A percentile compares a stretch with the other conserved stretches of the same genome.
Evolutionary conservation across 2,888 invertebrate genomes (phyloP).

Genomic region (Zelleria hepariella): DNA sequence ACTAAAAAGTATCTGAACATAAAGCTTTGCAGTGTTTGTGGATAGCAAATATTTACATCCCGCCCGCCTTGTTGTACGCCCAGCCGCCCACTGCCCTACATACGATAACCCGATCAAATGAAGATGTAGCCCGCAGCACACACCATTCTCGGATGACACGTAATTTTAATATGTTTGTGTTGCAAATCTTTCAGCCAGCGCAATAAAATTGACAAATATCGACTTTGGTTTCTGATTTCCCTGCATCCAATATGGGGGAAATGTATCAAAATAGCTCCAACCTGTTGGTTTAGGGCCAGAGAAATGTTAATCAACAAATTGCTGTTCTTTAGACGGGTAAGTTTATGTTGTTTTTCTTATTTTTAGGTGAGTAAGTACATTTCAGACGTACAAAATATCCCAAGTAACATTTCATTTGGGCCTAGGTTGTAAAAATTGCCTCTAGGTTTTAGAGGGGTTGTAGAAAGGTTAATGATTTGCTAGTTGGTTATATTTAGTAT

Average conservation of each 20-base stretch:
- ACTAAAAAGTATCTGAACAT: background rate
- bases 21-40: background rate
- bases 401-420: too few relatives aligned
- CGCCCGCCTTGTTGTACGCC: constrained; percentile 1
- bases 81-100: background rate
- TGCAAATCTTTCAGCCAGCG: constrained; percentile 26
- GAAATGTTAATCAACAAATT: constrained; percentile 26
- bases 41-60: constrained; percentile 18
- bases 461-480: too few relatives aligned
- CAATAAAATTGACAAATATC: constrained; percentile 32
- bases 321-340: constrained; percentile 22
- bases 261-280: background rate
- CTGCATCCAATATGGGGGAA: constrained; percentile 7
- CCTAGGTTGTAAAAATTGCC: too few relatives aligned
- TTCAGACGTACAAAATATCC: too few relatives aligned
- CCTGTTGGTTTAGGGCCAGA: constrained; percentile 1
- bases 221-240: constrained; percentile 27
- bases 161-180: constrained; percentile 14
- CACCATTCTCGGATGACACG: background rate
- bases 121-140: constrained; percentile 13
- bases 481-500: too few relatives aligned
- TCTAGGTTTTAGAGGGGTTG: too few relatives aligned
- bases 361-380: constrained; percentile 7
- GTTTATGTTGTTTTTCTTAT: constrained; percentile 13
- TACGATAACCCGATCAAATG: constrained; percentile 21